Evolutionary conservation across 2,888 invertebrate species (phyloP).

Genomic region (Nowickia ferox): DNA sequence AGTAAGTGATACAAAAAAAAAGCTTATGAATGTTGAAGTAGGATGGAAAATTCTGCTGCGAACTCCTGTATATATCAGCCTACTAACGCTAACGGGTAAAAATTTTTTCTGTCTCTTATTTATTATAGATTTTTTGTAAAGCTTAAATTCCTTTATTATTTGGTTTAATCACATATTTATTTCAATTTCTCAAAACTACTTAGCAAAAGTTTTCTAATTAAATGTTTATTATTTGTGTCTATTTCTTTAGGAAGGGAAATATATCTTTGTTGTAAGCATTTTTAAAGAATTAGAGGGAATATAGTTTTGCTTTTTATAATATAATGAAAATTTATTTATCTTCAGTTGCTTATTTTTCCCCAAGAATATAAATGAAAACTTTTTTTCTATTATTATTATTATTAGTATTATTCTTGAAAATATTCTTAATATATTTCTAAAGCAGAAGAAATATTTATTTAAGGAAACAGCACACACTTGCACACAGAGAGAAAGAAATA

Average conservation of each 20-base stretch:
- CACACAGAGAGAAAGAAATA: neutral
- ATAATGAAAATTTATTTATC: constrained; percentile 1
- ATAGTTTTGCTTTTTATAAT: constrained; percentile 11
- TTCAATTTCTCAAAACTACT: neutral
- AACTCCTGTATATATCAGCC: no score
- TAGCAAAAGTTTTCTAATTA: constrained; percentile 36
- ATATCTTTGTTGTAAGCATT: neutral
- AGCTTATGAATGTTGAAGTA: no score
- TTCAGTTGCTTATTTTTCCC: neutral
- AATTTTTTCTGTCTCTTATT: no score
- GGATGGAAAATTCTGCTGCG: no score
- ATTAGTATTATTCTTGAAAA: neutral
- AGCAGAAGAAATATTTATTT: constrained; percentile 14
- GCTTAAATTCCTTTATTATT: no score
- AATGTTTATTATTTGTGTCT: neutral
- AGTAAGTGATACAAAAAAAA: no score
- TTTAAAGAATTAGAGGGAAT: neutral
- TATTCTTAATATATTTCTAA: neutral
- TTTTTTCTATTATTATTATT: neutral
- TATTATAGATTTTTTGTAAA: no score
- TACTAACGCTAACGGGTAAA: no score
- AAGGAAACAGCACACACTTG: neutral
- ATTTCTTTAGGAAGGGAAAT: neutral
- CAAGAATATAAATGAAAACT: constrained; percentile 7
- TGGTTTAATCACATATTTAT: neutral